phyloP scores from a whole-genome alignment of 2,888 invertebrate genomes.

The Deilephila porcellus region DNA sequence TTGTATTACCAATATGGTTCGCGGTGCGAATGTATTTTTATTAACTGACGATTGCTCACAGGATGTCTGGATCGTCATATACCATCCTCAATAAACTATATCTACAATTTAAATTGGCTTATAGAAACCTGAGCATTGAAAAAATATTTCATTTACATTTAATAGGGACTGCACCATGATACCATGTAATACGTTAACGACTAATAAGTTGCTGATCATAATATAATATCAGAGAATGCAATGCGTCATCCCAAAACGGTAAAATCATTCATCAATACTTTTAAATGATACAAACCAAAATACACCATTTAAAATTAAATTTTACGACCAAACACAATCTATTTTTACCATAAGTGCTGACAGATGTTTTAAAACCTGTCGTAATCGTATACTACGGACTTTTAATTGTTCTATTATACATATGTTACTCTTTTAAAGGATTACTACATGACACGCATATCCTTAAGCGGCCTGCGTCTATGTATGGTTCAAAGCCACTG shows the following conservation, averaged over 20 bases:
- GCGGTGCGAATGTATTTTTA: conserved; percentile 42
- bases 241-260: not conserved
- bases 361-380: conserved; percentile 12
- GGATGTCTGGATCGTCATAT: conserved; percentile 62
- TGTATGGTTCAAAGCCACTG: conserved; percentile 29
- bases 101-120: conserved; percentile 9
- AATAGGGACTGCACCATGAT: not conserved
- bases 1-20: conserved; percentile 51
- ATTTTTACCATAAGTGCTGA: conserved; percentile 16
- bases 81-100: conserved; percentile 55
- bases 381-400: not conserved
- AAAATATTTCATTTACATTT: not conserved
- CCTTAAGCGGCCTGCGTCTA: conserved; percentile 2
- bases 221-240: not conserved
- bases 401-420: conserved; percentile 20
- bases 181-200: no score
- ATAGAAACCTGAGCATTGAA: not conserved
- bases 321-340: conserved; percentile 20
- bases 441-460: conserved; percentile 15
- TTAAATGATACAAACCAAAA: not conserved
- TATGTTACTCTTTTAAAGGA: conserved; percentile 10
- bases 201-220: not conserved
- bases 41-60: conserved; percentile 45
- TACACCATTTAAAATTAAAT: not conserved
- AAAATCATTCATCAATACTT: not conserved